phyloP scores from a whole-genome alignment of 2,113 vertebrate genomes.

The Gymnogyps californianus region DNA sequence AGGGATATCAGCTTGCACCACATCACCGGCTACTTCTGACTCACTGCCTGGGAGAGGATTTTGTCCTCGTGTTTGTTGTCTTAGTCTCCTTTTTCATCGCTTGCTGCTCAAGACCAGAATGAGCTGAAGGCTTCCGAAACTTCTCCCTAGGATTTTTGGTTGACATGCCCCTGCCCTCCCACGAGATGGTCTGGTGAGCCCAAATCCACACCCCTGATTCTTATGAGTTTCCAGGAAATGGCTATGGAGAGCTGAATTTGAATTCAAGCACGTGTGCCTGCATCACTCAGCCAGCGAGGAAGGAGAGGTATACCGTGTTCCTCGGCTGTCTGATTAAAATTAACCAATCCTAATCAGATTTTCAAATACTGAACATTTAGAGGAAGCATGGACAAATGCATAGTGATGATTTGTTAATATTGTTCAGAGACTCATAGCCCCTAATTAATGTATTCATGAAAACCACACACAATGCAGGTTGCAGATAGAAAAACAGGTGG shows the following conservation, averaged over 20 bases:
- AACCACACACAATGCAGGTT: neutral
- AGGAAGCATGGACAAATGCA: neutral
- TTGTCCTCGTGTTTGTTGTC: neutral
- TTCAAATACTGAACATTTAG: neutral
- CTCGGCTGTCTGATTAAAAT: neutral
- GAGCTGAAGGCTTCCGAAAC: neutral
- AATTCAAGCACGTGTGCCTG: neutral
- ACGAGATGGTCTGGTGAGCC: neutral
- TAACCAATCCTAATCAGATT: constrained; percentile 38
- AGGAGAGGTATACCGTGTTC: neutral
- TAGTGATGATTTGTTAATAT: constrained; percentile 17
- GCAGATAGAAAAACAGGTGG: neutral
- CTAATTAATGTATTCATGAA: constrained; percentile 25
- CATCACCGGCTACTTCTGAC: neutral
- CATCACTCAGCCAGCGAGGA: neutral
- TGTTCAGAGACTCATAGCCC: neutral
- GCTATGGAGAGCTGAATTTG: neutral
- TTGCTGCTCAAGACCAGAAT: neutral
- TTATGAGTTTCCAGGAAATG: neutral
- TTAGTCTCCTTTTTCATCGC: neutral
- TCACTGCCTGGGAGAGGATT: neutral
- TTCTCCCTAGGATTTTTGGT: neutral
- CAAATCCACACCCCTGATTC: neutral
- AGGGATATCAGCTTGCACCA: neutral
- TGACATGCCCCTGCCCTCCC: neutral